Conservation (phyloP, 2,888 invertebrate genomes). For the Orthosia incerta region DNA sequence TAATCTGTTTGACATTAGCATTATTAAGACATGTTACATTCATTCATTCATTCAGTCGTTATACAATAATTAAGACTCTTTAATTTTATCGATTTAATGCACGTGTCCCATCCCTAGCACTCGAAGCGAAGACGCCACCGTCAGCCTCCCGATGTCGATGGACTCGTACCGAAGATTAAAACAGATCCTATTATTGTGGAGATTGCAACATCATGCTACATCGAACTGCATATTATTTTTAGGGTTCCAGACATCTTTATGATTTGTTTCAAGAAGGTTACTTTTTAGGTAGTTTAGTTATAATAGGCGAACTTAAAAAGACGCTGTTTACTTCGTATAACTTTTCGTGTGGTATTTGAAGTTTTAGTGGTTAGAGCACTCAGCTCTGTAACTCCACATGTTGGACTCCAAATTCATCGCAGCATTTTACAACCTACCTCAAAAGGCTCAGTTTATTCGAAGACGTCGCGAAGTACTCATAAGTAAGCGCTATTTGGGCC, state of each 20-base stretch:
- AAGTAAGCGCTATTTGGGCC: no score
- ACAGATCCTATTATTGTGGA: slow-evolving; percentile 87
- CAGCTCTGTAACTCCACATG: no score
- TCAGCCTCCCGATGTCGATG: slow-evolving; percentile 75
- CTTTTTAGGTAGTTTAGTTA: neutral
- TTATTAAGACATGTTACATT: no score
- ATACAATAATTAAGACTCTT: no score
- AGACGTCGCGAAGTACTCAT: no score
- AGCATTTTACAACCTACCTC: no score
- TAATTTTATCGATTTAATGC: slow-evolving; percentile 36
- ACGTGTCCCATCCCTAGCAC: slow-evolving; percentile 69
- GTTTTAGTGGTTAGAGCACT: no score
- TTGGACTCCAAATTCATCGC: no score
- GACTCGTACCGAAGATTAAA: slow-evolving; percentile 85
- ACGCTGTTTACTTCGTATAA: no score
- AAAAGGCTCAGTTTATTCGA: neutral
- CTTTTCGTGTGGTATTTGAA: no score
- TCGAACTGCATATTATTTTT: slow-evolving; percentile 74
- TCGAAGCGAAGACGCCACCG: slow-evolving; percentile 75
- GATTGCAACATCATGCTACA: slow-evolving; percentile 87
- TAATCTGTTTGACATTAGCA: no score
- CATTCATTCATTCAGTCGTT: no score
- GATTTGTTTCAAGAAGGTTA: neutral
- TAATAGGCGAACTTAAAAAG: neutral
- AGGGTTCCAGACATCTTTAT: slow-evolving; percentile 70